Evolutionary conservation across 2,888 invertebrate species (phyloP).

Genomic region (Yponomeuta cagnagella): DNA sequence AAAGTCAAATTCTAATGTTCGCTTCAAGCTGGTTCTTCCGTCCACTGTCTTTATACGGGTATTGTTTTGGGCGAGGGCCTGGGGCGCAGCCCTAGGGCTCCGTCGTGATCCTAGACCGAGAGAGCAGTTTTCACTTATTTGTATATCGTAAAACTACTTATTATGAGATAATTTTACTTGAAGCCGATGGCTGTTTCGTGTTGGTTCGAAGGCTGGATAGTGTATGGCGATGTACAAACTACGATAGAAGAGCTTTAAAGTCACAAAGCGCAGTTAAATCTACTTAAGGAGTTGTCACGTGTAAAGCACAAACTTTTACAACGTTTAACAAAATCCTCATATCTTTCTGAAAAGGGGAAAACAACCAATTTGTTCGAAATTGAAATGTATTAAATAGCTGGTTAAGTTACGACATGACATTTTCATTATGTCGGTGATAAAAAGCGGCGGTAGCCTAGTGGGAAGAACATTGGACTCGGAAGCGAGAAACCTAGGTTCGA

Average conservation of each 20-base stretch:
- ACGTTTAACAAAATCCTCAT: no score
- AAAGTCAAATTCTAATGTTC: neutral
- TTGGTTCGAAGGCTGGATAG: neutral
- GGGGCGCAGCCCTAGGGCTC: conserved; percentile 48
- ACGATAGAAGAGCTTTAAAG: no score
- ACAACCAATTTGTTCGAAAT: neutral
- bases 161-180: conserved; percentile 57
- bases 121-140: conserved; percentile 54
- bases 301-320: no score
- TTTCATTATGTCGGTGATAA: no score
- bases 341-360: no score
- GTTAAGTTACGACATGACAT: no score
- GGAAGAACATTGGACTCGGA: no score
- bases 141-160: conserved; percentile 43
- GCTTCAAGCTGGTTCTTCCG: neutral
- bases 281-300: no score
- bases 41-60: conserved; percentile 46
- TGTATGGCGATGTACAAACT: no score
- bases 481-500: no score
- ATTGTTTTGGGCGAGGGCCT: conserved; percentile 48
- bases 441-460: no score
- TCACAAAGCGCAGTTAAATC: no score
- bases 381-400: neutral
- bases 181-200: conserved; percentile 33
- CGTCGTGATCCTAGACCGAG: conserved; percentile 41